Evolutionary conservation across 2,888 invertebrate genomes (phyloP).

Genomic region (Magallana nippona): DNA sequence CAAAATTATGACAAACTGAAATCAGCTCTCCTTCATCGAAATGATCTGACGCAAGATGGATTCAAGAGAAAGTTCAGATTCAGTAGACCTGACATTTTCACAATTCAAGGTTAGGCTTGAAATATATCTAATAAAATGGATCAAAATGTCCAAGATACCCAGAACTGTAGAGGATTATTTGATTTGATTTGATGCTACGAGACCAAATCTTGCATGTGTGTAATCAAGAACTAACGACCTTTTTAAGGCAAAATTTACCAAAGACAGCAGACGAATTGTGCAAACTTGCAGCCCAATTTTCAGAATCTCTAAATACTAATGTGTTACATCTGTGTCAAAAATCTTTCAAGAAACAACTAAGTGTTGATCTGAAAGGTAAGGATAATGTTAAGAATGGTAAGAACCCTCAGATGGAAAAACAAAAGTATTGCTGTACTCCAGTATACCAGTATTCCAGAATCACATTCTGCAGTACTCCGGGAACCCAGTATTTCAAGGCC

Average conservation of each 20-base stretch:
- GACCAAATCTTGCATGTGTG: slow-evolving; percentile 32
- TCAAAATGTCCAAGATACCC: slow-evolving; percentile 35
- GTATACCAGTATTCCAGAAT: too few species aligned
- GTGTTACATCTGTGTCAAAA: neutral
- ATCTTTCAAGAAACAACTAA: neutral
- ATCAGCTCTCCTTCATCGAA: slow-evolving; percentile 38
- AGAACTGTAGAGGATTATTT: neutral
- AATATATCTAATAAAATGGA: slow-evolving; percentile 42
- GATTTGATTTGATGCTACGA: slow-evolving; percentile 38
- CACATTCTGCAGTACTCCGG: too few species aligned
- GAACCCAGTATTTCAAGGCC: too few species aligned
- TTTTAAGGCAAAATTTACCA: slow-evolving; percentile 22
- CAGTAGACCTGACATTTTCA: slow-evolving; percentile 31
- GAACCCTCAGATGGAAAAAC: too few species aligned
- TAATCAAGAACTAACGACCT: slow-evolving; percentile 11
- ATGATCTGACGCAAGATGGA: neutral
- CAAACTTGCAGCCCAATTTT: slow-evolving; percentile 26
- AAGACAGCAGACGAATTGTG: slow-evolving; percentile 30
- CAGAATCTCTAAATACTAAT: neutral
- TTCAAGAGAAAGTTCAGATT: slow-evolving; percentile 37
- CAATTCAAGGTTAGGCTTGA: slow-evolving; percentile 42
- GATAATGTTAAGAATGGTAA: neutral
- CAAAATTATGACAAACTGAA: slow-evolving; percentile 44
- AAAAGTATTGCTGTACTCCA: too few species aligned
- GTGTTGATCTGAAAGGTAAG: neutral